Evolutionary conservation across 2,113 vertebrate species (phyloP), one percentile per base, ranked within the genome.

Genomic region (Pteropus alecto): DNA sequence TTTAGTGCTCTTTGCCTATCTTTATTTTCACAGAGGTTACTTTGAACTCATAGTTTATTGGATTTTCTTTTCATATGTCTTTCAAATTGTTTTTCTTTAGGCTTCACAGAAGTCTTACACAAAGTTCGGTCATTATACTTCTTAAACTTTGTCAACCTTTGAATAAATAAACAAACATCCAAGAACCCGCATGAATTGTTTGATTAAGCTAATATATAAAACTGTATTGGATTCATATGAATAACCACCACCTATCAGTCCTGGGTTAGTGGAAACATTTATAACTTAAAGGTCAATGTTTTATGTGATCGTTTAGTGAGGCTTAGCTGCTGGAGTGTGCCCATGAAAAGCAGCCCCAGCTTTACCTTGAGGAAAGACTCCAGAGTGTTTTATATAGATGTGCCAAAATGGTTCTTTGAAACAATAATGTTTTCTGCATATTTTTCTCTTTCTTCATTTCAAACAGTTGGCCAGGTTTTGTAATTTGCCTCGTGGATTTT

Each of bases 21-120:
- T 87, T 41, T 48, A n/a, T 73, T 96, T 92, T 84, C 38, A 81
- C 43, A 41, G n/a, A 94, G 33, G 74, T 93, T 94, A 87, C 87
- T 95, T 92, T 94, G 8, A 79, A 21, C 41, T 95, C 48, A n/a
- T 1, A 30, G 38, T 70, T 95, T 84, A 74, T 58, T 95, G 43
- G 7, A 85, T 81, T 93, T 92, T 60, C 19, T 73, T 92, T 87
- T 92, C 61, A 76, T 56, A 35, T 33, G 14, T 89, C 48, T 74
- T 89, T 96, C 35, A 86, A 60, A 24, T 67, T 41, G 71, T 86
- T 70, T 87, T 90, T 60, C 70, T 67, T 60, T 54, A 93, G 41
- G 5, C 58, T 56, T 97, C 48, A 58, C 43, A 88, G 43, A 93
- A 67, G 87, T 92, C 12, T 85, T 89, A 87, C 54, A 35, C 38